Evolutionary conservation across 2,888 invertebrate species (phyloP), one percentile per base, ranked within the genome.

Genomic region (Drosophila mulleri): DNA sequence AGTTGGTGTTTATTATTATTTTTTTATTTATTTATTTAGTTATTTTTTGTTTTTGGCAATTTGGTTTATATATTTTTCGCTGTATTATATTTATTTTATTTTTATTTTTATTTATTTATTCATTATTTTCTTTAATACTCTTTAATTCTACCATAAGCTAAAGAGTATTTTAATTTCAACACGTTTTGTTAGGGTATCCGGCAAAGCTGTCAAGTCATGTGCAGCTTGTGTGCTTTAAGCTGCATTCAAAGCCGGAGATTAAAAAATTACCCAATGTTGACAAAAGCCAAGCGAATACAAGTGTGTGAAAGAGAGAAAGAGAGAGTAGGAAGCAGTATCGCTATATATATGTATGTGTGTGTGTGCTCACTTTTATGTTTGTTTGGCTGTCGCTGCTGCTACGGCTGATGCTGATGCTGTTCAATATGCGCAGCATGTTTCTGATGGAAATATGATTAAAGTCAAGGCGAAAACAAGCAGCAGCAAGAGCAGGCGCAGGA

Each of bases 371-470:
- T 67, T 67, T 70, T 65, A 68, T 86, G 72, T 81, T 81, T 78
- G 62, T 65, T 78, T 78, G 78, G 58, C 57, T 67, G n/a, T n/a
- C n/a, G 63, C 70, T 75, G 60, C 58, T 75, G 61, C 39, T n/a
- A 14, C 39, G 16, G 7, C 79, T 78, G 76, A 12, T 78, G 76
- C 20, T 44, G 66, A n/a, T 72, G 54, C 79, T 79, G 77, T 73
- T 84, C 84, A 84, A 88, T 84, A 84, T 84, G 84, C 84, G 68
- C 67, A 62, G 73, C 72, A 69, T 83, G 83, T 75, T 60, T 59
- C 70, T 81, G 84, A 88, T 84, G 83, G 84, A 83, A 85, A 85
- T 85, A 88, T 88, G 84, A 85, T 85, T 85, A 85, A 88, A 81
- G 85, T 74, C 88, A 78, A 80, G 83, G 79, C 88, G 82, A 81